These are phyloP conservation scores for Cryptosula pallasiana DNA, from an alignment of 2,888 invertebrate species.

Conservation along the genomic window DNA sequence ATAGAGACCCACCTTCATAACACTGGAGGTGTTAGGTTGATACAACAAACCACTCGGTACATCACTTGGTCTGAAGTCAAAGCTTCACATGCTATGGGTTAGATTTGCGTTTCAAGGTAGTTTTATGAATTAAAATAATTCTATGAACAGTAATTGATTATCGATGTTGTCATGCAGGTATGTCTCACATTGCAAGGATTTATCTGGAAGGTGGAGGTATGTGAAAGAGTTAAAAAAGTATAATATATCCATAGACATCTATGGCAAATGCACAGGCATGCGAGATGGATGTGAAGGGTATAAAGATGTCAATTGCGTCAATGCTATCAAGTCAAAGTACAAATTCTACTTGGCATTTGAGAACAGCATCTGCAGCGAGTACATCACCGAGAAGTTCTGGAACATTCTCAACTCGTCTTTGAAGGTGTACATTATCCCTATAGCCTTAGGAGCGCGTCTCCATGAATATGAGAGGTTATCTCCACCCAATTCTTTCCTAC, in stretches of 20 bases:
- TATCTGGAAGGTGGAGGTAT: not conserved
- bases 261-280: not conserved
- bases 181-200: constrained; percentile 5
- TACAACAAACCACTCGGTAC: no score
- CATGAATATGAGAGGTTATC: not conserved
- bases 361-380: constrained; percentile 10
- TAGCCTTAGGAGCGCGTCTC: not conserved
- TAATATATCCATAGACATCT: constrained; percentile 1
- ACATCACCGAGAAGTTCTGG: constrained; percentile 19
- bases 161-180: constrained; percentile 9
- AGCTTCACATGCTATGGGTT: no score
- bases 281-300: not conserved
- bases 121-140: no score
- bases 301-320: not conserved
- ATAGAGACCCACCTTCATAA: no score
- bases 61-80: no score
- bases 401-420: not conserved
- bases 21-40: no score
- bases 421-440: not conserved
- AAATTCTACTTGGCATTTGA: constrained; percentile 22
- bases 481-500: constrained; percentile 2
- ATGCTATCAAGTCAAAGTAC: constrained; percentile 1
- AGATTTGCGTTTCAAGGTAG: no score
- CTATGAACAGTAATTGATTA: no score
- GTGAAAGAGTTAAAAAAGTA: constrained; percentile 7